Base-by-base conservation (phyloP, 2,888 invertebrate species). In the Itoplectis maculator region DNA sequence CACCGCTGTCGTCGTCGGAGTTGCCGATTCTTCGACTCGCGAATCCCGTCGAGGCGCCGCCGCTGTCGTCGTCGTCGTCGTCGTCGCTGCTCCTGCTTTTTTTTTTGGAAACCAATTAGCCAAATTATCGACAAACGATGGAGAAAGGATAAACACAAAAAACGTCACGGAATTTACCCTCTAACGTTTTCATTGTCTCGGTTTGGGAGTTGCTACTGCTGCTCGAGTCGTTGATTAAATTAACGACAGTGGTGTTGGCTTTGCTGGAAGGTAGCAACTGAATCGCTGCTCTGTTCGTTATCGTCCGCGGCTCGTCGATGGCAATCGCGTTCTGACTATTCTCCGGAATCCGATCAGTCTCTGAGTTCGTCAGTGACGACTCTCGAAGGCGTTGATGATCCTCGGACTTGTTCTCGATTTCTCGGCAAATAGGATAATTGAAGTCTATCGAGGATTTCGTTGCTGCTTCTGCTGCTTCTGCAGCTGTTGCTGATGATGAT, bases 401-500 rank as follows among this genome's bases (percentile, higher is more conserved):
- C 5, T 45, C 6, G 4, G 65, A 13, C 20, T 23, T 65, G 1
- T 61, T 15, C 1, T 45, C 6, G 13, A 65, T 45, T 65, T 20
- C 9, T 9, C 15, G 11, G 18, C 9, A 63, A 13, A 1, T 18
- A 4, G 13, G 37, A 70, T 47, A 35, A 1, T 7, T 95, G 79
- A 91, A 90, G 15, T 92, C 84, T 42, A 93, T 90, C 66, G 15
- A 56, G 7, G 56, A 59, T 59, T 15, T 45, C 18, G 29, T 59
- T 6, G 59, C 9, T n/a, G n/a, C n/a, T n/a, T n/a, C n/a, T n/a
- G n/a, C n/a, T n/a, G n/a, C n/a, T n/a, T n/a, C n/a, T n/a, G n/a
- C n/a, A n/a, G n/a, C n/a, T n/a, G n/a, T n/a, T n/a, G n/a, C n/a
- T n/a, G n/a, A n/a, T n/a, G n/a, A n/a, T n/a, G n/a, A n/a, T n/a